phyloP scores from a whole-genome alignment of 2,888 invertebrate genomes.

The Poecilus cupreus region DNA sequence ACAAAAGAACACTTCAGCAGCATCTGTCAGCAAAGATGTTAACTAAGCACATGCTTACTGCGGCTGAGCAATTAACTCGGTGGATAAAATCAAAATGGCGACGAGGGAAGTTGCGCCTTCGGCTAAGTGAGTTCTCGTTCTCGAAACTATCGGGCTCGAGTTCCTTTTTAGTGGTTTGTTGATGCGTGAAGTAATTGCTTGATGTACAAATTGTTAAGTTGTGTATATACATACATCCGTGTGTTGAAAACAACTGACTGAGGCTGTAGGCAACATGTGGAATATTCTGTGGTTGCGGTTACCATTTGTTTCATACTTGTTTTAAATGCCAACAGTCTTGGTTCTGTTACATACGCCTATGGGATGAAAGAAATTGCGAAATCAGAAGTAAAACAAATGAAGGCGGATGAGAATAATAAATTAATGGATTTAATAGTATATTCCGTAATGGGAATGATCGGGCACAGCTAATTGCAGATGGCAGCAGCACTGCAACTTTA shows the following conservation, averaged over 20 bases:
- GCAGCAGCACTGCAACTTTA: no score
- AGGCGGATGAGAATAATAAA: no score
- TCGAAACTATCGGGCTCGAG: conserved; percentile 53
- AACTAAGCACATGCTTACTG: background rate
- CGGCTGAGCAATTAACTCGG: background rate
- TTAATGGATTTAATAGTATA: no score
- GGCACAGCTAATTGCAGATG: no score
- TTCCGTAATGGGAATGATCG: no score
- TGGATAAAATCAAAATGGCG: background rate
- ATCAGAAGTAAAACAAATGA: no score
- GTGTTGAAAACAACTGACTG: no score
- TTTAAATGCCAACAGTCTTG: background rate
- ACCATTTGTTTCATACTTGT: background rate
- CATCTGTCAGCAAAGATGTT: conserved; percentile 13
- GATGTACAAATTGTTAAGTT: conserved; percentile 65
- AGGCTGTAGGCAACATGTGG: background rate
- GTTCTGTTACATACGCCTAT: background rate
- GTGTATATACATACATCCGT: background rate
- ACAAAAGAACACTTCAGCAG: conserved; percentile 6
- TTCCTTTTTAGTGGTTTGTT: conserved; percentile 69
- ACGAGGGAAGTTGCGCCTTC: background rate
- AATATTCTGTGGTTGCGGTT: background rate
- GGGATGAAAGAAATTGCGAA: background rate
- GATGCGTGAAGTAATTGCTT: conserved; percentile 70
- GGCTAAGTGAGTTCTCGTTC: conserved; percentile 5